phyloP scores from a whole-genome alignment of 2,888 invertebrate genomes.

The Trachelus iudaicus region DNA sequence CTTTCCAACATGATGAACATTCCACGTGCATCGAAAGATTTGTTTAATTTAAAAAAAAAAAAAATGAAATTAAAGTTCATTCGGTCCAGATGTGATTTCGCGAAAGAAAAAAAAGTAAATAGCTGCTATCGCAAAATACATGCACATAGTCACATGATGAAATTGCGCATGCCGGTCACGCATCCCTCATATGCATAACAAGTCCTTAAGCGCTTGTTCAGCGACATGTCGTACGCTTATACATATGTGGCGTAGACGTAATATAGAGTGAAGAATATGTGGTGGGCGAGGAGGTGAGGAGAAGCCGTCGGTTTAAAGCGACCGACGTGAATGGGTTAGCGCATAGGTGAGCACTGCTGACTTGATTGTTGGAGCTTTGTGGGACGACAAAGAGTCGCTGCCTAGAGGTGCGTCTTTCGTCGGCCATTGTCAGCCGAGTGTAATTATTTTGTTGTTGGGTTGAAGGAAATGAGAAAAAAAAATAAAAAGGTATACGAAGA shows the following conservation, averaged over 20 bases:
- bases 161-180: conserved; percentile 48
- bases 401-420: background rate
- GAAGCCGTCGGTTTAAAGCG: background rate
- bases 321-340: background rate
- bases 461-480: background rate
- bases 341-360: background rate
- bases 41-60: no score
- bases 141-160: conserved; percentile 31
- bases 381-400: background rate
- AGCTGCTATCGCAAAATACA: background rate
- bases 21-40: background rate
- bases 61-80: conserved; percentile 16
- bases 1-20: background rate
- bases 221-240: background rate
- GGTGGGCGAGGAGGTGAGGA: background rate
- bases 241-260: background rate
- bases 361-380: background rate
- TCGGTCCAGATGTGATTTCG: background rate
- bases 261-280: background rate
- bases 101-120: background rate
- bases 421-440: background rate
- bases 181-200: conserved; percentile 48
- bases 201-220: conserved; percentile 41
- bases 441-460: background rate
- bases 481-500: background rate